Evolutionary conservation across 1,140 invertebrate species (phyloP).

Genomic region (Neodiprion fabricii): DNA sequence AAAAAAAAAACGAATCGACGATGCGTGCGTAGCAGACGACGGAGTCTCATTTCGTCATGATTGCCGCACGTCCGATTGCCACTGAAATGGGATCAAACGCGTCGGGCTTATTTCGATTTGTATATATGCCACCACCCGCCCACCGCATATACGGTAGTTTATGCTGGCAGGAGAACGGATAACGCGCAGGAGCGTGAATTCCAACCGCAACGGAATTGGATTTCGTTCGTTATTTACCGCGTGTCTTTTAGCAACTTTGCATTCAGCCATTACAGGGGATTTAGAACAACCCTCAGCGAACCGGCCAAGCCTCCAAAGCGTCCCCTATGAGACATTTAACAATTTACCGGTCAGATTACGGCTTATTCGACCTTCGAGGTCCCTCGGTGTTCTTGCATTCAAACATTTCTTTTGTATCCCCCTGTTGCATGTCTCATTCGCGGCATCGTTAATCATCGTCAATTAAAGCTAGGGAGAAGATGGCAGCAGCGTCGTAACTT

Average conservation of each 20-base stretch:
- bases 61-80: neutral
- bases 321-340: neutral
- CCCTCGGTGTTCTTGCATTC: neutral
- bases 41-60: neutral
- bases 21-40: too few species aligned
- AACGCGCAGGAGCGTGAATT: neutral
- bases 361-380: neutral
- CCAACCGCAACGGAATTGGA: neutral
- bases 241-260: conserved; percentile 4
- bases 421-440: neutral
- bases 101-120: neutral
- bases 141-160: neutral
- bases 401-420: neutral
- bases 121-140: neutral
- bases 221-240: conserved; percentile 7
- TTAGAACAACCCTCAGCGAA: neutral
- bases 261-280: conserved; percentile 1
- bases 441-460: too few species aligned
- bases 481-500: too few species aligned
- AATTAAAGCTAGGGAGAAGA: too few species aligned
- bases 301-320: neutral
- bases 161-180: neutral
- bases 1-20: too few species aligned
- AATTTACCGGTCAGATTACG: neutral
- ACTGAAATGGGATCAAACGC: neutral